Percentiles rank a stretch among this genome's conserved stretches.
phyloP scores from a whole-genome alignment of 1,140 invertebrate genomes.

The Meloidogyne hapla region DNA sequence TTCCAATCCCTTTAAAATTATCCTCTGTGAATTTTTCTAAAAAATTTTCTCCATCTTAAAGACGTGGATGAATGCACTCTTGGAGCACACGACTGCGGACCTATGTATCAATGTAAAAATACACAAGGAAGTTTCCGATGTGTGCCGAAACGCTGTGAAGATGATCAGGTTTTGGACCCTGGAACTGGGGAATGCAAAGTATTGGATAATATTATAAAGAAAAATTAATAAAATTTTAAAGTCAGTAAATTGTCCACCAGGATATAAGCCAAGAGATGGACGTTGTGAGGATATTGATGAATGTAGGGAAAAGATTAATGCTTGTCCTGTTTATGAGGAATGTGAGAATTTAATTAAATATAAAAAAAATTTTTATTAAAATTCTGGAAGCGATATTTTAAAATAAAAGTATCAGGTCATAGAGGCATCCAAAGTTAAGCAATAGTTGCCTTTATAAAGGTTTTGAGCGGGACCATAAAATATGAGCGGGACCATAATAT shows the following conservation, averaged over 20 bases:
- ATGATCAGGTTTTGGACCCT: constrained; percentile 59
- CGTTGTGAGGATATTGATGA: constrained; percentile 80
- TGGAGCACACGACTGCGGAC: constrained; percentile 78
- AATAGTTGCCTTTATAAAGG: no score
- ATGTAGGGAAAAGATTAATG: constrained; percentile 70
- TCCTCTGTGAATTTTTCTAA: no score
- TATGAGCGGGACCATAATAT: no score
- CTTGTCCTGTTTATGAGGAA: constrained; percentile 73
- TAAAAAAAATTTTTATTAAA: no score
- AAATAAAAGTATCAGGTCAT: no score
- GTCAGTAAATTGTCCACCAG: constrained; percentile 66
- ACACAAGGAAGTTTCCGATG: constrained; percentile 78
- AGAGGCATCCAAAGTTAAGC: no score
- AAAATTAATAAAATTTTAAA: not conserved
- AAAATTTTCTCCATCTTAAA: not conserved
- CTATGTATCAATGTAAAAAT: constrained; percentile 80
- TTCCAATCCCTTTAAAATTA: no score
- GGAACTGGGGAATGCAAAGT: constrained; percentile 59
- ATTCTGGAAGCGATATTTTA: no score
- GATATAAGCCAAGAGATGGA: constrained; percentile 66
- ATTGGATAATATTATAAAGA: not conserved
- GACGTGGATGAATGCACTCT: constrained; percentile 70
- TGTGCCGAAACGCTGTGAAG: constrained; percentile 69
- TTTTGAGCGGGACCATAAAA: no score
- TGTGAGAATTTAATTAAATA: no score